Conservation (phyloP, 2,797 vertebrate genomes). For the Melanotaenia pygmaea region DNA sequence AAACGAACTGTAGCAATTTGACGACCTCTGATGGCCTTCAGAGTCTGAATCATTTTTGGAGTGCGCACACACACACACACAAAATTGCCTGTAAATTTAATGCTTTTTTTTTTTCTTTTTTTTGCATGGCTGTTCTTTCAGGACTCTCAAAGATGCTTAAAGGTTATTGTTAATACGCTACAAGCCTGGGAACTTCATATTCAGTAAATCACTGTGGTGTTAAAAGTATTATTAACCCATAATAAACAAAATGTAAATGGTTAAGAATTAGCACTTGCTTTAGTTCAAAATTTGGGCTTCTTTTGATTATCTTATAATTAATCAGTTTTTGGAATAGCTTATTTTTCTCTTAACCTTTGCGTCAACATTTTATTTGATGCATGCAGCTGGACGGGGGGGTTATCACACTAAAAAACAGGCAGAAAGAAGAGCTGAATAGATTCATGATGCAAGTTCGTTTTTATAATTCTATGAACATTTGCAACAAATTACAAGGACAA, state of each 20-base stretch:
- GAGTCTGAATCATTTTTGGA: slow-evolving; percentile 35
- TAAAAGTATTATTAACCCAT: neutral
- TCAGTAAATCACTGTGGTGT: neutral
- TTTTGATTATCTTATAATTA: neutral
- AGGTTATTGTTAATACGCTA: slow-evolving; percentile 8
- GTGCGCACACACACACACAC: slow-evolving; percentile 7
- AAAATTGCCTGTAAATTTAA: slow-evolving; percentile 39
- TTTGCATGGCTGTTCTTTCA: neutral
- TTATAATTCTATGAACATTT: slow-evolving; percentile 10
- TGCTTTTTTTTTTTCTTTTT: neutral
- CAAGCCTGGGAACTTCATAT: slow-evolving; percentile 1
- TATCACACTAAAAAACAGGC: slow-evolving; percentile 1
- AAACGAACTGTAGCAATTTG: slow-evolving; percentile 68
- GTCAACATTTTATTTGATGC: neutral
- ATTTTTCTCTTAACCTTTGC: neutral
- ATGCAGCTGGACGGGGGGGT: neutral
- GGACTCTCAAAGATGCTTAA: neutral
- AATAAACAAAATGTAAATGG: neutral
- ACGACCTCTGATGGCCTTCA: slow-evolving; percentile 73
- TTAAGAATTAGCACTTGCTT: neutral
- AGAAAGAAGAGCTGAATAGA: slow-evolving; percentile 34
- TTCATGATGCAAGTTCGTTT: neutral
- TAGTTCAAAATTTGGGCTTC: neutral
- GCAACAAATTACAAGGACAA: slow-evolving; percentile 38
- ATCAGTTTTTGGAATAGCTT: neutral